Evolutionary conservation across 2,113 vertebrate genomes (phyloP), one percentile per base, ranked within the genome.

Genomic region (Erpornis zantholeuca): DNA sequence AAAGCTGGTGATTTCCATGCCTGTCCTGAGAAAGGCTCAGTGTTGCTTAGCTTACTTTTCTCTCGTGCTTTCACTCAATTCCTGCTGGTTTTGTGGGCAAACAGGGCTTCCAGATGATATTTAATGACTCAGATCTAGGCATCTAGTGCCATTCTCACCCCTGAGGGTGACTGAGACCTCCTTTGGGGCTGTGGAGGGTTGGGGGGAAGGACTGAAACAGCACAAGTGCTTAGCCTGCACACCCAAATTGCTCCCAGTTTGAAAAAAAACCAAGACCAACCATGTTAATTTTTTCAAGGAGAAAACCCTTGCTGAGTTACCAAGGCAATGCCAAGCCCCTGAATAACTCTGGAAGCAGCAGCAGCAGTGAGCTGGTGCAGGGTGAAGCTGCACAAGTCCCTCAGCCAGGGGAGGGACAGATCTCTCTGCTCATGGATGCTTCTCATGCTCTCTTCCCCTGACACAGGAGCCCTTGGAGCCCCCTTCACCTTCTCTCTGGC

Each of bases 381-480:
- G 53, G 25, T 15, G 64, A 70, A 52, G 45, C 20, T 78, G 36
- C 54, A 7, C 1, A 0, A 36, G 35, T 15, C 40, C 77, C 23
- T 63, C 3, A 17, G 52, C 20, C 4, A 6, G 40, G 56, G 45
- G 29, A 61, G 24, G 40, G 29, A 42, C 44, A 50, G 20, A 25
- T 12, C 53, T 49, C 53, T 15, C 17, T 7, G 66, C 53, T 61
- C 29, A 6, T 7, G n/a, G 49, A 8, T 0, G 1, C 27, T 76
- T 17, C n/a, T 45, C 10, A 0, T 3, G 9, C 47, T 16, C 36
- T n/a, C 14, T 23, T 64, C 5, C 16, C 11, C 36, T 5, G 14
- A 3, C 35, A 1, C 24, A 7, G 0, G 1, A 20, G 1, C 4
- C 2, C 31, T 29, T 5, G 7, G 36, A 61, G 31, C 52, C 23